Evolutionary conservation across 2,113 vertebrate species (phyloP).

Genomic region (Nyctereutes procyonoides): DNA sequence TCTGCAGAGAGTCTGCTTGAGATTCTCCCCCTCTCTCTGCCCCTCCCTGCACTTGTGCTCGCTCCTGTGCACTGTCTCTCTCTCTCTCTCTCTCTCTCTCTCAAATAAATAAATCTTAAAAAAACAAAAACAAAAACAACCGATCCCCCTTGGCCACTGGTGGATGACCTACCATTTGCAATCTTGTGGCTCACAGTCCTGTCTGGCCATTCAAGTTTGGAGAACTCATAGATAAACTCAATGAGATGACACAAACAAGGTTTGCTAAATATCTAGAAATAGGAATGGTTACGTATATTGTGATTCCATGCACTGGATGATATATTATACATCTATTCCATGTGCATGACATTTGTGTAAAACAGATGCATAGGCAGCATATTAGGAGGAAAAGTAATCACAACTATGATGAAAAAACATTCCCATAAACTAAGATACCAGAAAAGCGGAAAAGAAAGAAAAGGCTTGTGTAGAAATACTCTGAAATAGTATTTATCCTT

Average conservation of each 20-base stretch:
- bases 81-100: neutral
- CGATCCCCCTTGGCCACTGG: neutral
- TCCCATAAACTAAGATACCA: neutral
- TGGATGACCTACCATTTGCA: neutral
- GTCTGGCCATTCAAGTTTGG: neutral
- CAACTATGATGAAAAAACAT: neutral
- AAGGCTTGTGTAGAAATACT: neutral
- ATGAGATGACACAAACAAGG: neutral
- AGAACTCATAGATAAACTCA: neutral
- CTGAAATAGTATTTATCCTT: neutral
- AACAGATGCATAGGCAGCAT: neutral
- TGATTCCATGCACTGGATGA: neutral
- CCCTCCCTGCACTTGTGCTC: neutral
- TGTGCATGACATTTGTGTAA: neutral
- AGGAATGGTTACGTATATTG: neutral
- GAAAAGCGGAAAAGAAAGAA: constrained; percentile 5
- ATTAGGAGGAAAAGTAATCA: neutral
- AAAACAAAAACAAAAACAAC: neutral
- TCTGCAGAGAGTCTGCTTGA: neutral
- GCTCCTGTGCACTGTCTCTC: neutral
- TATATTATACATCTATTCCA: neutral
- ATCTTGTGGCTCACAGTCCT: neutral
- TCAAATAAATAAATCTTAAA: neutral
- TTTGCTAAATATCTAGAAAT: neutral
- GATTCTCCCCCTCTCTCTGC: neutral